These are phyloP conservation scores for Raillietiella orientalis DNA, from an alignment of 2,888 invertebrate species.

Conservation along the genomic window DNA sequence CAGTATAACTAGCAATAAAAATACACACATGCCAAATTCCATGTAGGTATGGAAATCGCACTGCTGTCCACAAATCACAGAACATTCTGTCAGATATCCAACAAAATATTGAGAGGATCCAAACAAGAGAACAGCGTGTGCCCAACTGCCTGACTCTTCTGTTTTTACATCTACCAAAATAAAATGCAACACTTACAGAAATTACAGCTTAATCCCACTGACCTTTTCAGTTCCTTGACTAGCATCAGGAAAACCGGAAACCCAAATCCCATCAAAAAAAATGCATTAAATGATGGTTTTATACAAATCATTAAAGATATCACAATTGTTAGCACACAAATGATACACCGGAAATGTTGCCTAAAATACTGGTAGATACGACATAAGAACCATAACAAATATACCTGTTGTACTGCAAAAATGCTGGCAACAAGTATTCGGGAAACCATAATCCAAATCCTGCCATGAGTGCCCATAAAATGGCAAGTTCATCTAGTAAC, in stretches of 20 bases:
- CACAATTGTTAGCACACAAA: conserved; percentile 22
- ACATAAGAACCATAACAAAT: conserved; percentile 7
- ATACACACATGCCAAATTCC: conserved; percentile 52
- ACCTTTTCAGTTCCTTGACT: conserved; percentile 31
- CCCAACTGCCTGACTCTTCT: conserved; percentile 33
- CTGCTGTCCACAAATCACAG: conserved; percentile 39
- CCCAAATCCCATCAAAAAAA: conserved; percentile 37
- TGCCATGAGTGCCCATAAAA: conserved; percentile 47
- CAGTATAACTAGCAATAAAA: conserved; percentile 40
- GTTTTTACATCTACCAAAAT: conserved; percentile 14
- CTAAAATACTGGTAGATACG: conserved; percentile 17
- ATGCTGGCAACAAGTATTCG: conserved; percentile 26
- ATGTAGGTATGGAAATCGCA: conserved; percentile 49
- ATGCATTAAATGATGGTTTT: conserved; percentile 47
- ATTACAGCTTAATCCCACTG: conserved; percentile 9
- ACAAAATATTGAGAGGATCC: conserved; percentile 32
- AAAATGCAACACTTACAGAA: neutral
- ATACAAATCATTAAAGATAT: conserved; percentile 33
- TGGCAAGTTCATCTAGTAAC: conserved; percentile 42
- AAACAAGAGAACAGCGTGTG: conserved; percentile 28
- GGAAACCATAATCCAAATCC: conserved; percentile 41
- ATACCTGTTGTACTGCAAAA: conserved; percentile 28
- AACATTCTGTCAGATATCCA: conserved; percentile 45
- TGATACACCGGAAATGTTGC: conserved; percentile 24
- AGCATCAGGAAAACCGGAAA: conserved; percentile 32